These are phyloP conservation scores for Chrysolina americana DNA, from an alignment of 2,888 invertebrate species.

Conservation along the genomic window DNA sequence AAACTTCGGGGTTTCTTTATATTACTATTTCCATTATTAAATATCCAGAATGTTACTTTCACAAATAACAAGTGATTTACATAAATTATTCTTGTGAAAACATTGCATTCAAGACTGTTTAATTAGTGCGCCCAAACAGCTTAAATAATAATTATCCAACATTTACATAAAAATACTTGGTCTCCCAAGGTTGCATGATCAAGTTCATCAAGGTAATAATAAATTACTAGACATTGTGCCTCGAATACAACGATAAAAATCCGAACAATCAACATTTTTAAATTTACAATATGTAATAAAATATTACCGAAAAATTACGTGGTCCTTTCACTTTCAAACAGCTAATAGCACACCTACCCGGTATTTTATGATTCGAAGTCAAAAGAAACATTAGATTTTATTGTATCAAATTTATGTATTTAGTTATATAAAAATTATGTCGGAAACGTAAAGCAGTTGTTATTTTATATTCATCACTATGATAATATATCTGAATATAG, in stretches of 20 bases:
- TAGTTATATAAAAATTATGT: background rate
- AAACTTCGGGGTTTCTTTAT: background rate
- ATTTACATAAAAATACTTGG: conserved; percentile 55
- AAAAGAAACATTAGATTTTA: conserved; percentile 28
- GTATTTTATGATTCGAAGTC: conserved; percentile 15
- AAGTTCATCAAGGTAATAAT: conserved; percentile 56
- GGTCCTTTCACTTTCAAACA: conserved; percentile 29
- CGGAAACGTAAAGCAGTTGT: too few relatives aligned
- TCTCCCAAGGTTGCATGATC: conserved; percentile 56
- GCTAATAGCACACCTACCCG: conserved; percentile 28
- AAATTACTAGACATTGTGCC: conserved; percentile 45
- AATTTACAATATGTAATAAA: conserved; percentile 40
- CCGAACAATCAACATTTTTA: conserved; percentile 38
- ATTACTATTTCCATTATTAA: background rate
- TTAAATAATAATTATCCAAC: conserved; percentile 21
- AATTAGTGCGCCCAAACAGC: conserved; percentile 15
- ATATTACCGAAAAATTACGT: conserved; percentile 34
- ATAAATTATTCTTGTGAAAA: conserved; percentile 12
- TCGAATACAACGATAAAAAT: conserved; percentile 37
- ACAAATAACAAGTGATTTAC: conserved; percentile 2
- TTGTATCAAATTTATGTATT: conserved; percentile 22
- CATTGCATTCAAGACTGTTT: conserved; percentile 22
- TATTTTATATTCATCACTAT: too few relatives aligned
- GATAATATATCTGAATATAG: too few relatives aligned
- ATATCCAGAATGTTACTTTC: background rate